Conservation (phyloP, 64 coral and sea anemone genomes). For the Cladopsammia gracilis region DNA sequence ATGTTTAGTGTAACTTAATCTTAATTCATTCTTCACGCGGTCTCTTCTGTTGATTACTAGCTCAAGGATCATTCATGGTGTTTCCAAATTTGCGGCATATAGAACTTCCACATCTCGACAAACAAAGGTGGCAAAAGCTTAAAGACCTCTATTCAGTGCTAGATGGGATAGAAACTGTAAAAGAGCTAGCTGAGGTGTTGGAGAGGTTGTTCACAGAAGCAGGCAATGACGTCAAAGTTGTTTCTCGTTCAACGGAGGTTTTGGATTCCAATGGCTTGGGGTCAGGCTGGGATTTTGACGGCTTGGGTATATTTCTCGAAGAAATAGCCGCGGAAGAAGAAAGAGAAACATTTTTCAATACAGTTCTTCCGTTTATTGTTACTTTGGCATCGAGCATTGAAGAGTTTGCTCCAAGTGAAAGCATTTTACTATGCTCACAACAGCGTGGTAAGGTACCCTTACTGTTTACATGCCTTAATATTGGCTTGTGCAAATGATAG, state of each 20-base stretch:
- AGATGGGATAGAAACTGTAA: not conserved
- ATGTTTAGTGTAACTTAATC: not conserved
- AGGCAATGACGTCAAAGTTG: constrained; percentile 55
- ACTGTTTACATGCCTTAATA: constrained; percentile 16
- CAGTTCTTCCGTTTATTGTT: constrained; percentile 71
- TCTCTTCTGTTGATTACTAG: not conserved
- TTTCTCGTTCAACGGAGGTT: not conserved
- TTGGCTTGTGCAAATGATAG: constrained; percentile 1
- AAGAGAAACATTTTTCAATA: constrained; percentile 58
- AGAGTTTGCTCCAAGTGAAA: constrained; percentile 64
- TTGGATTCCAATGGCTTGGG: not conserved
- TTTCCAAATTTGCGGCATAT: not conserved
- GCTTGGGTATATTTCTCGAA: constrained; percentile 79
- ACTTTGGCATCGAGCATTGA: constrained; percentile 70
- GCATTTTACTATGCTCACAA: constrained; percentile 16
- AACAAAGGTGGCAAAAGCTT: constrained; percentile 41
- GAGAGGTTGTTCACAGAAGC: constrained; percentile 53
- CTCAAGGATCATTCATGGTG: not conserved
- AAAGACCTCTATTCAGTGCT: constrained; percentile 31
- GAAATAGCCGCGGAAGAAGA: constrained; percentile 35
- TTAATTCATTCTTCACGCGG: not conserved
- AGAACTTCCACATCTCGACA: constrained; percentile 39
- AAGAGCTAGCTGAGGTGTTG: constrained; percentile 29
- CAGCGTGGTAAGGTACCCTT: constrained; percentile 55
- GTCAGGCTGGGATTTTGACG: constrained; percentile 59